Evolutionary conservation across 2,797 vertebrate species (phyloP).

Genomic region (Tragelaphus oryx): DNA sequence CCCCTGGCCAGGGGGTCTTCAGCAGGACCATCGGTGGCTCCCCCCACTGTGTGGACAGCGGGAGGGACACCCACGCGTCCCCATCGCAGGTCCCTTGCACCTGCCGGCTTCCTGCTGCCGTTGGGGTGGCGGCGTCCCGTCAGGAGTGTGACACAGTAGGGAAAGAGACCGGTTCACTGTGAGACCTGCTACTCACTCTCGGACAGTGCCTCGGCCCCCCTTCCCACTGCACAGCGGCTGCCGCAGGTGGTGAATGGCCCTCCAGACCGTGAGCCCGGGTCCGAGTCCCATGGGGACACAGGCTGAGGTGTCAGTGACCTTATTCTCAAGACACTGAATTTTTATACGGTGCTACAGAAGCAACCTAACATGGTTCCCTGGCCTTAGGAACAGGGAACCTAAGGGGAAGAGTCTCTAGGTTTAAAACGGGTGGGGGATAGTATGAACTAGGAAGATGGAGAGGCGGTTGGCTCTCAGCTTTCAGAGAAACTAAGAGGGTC

Average conservation of each 20-base stretch:
- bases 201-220: conserved; percentile 99
- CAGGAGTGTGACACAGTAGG: conserved; percentile 84
- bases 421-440: background rate
- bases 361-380: background rate
- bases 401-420: background rate
- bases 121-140: conserved; percentile 34
- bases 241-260: background rate
- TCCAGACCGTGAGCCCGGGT: background rate
- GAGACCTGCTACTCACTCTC: conserved; percentile 99
- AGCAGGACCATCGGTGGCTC: background rate
- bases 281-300: background rate
- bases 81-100: background rate
- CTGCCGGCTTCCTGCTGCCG: background rate
- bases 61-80: background rate
- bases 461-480: background rate
- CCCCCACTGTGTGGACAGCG: background rate
- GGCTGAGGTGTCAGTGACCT: background rate
- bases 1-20: conserved; percentile 28
- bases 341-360: background rate
- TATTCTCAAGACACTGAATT: background rate
- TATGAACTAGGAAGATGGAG: background rate
- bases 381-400: background rate
- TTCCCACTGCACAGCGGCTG: conserved; percentile 84
- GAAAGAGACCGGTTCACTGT: conserved; percentile 99
- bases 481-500: background rate